phyloP scores from a whole-genome alignment of 2,113 vertebrate genomes.

The Neotragus pygmaeus region DNA sequence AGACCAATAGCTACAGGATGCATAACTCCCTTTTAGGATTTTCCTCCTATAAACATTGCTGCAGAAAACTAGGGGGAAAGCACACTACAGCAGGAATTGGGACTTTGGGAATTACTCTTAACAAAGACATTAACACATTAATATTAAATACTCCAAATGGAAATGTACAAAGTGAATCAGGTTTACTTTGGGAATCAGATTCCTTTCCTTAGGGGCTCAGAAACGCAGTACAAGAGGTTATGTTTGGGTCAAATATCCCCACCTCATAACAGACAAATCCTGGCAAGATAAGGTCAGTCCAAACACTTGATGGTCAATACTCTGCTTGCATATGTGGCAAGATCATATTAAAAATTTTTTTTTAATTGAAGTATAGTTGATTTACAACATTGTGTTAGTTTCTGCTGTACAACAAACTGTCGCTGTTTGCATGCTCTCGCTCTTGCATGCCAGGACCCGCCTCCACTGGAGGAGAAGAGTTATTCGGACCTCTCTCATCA shows the following conservation, averaged over 20 bases:
- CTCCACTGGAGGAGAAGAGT: rapidly evolving
- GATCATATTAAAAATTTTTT: background rate
- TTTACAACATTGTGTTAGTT: background rate
- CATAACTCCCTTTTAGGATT: background rate
- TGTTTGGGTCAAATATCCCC: no score
- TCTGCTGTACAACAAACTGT: background rate
- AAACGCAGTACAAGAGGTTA: background rate
- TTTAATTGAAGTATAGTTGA: background rate
- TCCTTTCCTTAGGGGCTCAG: background rate
- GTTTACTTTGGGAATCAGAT: background rate
- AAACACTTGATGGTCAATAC: background rate
- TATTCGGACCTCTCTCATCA: background rate
- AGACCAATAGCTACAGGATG: background rate
- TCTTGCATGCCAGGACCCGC: no score
- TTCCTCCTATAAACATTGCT: background rate
- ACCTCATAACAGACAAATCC: background rate
- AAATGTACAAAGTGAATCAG: rapidly evolving
- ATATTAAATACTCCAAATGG: background rate
- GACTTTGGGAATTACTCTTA: background rate
- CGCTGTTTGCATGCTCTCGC: rapidly evolving
- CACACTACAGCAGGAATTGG: background rate
- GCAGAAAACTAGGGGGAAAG: background rate
- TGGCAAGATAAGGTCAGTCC: background rate
- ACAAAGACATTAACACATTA: background rate
- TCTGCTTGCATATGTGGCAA: no score